Percentiles rank a stretch among this genome's conserved stretches.
These are phyloP conservation scores for Sinocyclocheilus anophthalmus DNA, from an alignment of 2,113 vertebrate species.

Conservation along the genomic window DNA sequence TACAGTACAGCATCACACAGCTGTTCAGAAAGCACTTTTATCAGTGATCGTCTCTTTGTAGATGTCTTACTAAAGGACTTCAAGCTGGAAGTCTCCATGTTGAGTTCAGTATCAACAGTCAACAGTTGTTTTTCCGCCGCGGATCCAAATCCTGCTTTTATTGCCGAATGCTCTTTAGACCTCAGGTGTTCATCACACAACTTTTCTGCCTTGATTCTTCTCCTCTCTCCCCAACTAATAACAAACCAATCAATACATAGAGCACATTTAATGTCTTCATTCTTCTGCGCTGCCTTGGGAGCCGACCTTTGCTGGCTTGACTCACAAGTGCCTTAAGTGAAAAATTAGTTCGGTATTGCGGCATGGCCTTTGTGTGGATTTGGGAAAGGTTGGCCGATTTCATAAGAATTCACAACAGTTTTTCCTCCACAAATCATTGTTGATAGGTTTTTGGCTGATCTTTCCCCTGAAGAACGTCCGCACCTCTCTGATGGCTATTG, in stretches of 20 bases:
- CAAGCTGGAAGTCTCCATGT: not conserved
- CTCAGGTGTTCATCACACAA: conserved; percentile 31
- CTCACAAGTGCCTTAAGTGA: conserved; percentile 52
- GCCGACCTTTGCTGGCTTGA: conserved; percentile 51
- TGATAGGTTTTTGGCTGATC: conserved; percentile 50
- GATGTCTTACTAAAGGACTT: not conserved
- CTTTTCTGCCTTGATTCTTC: conserved; percentile 44
- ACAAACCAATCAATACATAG: conserved; percentile 63
- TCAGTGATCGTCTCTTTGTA: not conserved
- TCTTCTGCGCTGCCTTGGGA: conserved; percentile 27
- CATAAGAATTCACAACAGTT: conserved; percentile 47
- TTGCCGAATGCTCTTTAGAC: conserved; percentile 42
- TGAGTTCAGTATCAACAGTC: conserved; percentile 33
- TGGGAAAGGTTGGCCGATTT: conserved; percentile 42
- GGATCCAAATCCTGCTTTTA: conserved; percentile 41
- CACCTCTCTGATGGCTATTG: conserved; percentile 16
- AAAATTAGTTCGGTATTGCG: conserved; percentile 55
- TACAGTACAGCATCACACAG: not conserved
- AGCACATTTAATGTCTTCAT: conserved; percentile 54
- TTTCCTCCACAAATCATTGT: conserved; percentile 37
- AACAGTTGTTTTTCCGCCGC: conserved; percentile 8
- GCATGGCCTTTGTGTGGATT: conserved; percentile 51
- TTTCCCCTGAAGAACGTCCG: conserved; percentile 23
- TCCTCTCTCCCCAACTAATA: conserved; percentile 60
- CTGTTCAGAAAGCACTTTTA: not conserved